These are phyloP conservation scores for Mastomys natalensis DNA, from an alignment of 2,113 vertebrate genomes.

Conservation along the genomic window DNA sequence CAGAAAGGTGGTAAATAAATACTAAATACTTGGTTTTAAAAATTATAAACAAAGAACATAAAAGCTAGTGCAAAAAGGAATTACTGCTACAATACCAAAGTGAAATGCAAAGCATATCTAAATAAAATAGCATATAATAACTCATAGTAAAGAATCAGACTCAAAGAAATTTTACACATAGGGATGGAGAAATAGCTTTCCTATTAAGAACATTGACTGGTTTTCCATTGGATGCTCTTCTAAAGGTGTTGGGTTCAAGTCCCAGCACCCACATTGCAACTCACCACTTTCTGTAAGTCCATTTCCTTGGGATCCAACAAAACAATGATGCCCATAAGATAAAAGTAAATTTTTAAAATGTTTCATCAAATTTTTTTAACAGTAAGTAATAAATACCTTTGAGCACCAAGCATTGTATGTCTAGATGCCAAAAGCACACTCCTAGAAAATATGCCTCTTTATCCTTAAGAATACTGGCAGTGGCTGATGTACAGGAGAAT, in stretches of 20 bases:
- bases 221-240: neutral
- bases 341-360: neutral
- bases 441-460: conserved; percentile 13
- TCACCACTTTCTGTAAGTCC: neutral
- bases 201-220: neutral
- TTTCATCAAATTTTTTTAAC: neutral
- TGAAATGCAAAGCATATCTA: neutral
- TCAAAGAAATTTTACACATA: neutral
- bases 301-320: neutral
- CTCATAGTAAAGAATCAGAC: neutral
- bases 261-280: neutral
- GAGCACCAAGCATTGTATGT: neutral
- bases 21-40: neutral
- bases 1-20: neutral
- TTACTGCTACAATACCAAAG: neutral
- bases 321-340: neutral
- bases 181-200: neutral
- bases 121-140: neutral
- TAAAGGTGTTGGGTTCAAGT: neutral
- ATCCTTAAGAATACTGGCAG: neutral
- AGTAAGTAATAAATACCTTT: neutral
- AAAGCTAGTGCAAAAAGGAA: neutral
- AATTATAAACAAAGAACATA: neutral
- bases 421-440: neutral
- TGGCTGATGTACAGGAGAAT: neutral